Conservation (phyloP, 2,888 invertebrate species). For the Bibio marci region DNA sequence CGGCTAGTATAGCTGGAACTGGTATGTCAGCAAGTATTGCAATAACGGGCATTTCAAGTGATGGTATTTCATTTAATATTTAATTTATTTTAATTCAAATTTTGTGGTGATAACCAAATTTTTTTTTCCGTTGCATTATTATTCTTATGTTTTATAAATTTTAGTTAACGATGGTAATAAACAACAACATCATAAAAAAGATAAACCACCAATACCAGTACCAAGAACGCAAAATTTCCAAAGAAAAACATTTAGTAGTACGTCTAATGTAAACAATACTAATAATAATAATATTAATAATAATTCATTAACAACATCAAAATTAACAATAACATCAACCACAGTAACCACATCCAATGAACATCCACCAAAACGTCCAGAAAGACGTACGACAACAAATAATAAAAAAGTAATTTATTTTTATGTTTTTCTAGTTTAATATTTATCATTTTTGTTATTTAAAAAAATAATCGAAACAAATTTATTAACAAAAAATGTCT, state of each 20-base stretch:
- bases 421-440: too few species aligned
- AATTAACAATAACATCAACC: background rate
- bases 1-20: slow-evolving; percentile 70
- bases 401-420: too few species aligned
- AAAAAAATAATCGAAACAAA: too few species aligned
- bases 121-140: background rate
- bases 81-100: background rate
- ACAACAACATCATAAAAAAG: slow-evolving; percentile 5
- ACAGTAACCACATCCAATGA: background rate
- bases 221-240: background rate
- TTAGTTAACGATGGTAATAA: background rate
- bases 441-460: too few species aligned
- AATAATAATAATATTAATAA: too few species aligned
- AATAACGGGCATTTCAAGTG: slow-evolving; percentile 16
- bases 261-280: background rate
- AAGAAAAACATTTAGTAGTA: background rate
- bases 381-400: too few species aligned
- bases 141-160: background rate
- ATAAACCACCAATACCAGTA: slow-evolving; percentile 2
- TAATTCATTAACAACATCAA: background rate
- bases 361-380: too few species aligned
- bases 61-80: slow-evolving; percentile 2
- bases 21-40: slow-evolving; percentile 40
- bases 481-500: too few species aligned
- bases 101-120: too few species aligned